Evolutionary conservation across 2,888 invertebrate genomes (phyloP), one percentile per base, ranked within the genome.

Genomic region (Melinaea menophilus): DNA sequence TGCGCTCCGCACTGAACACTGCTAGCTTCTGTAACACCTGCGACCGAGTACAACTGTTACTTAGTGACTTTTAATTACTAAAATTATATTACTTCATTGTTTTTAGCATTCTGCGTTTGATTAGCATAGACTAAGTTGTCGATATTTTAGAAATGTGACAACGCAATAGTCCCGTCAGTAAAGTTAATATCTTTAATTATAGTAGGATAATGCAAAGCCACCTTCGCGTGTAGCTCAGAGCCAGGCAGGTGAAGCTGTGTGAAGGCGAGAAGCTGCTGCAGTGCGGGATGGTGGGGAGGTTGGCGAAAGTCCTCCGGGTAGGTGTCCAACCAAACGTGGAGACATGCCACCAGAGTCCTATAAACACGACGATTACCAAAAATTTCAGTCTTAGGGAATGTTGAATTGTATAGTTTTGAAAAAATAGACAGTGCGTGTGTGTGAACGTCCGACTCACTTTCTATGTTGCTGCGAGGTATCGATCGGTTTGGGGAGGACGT

Each of bases 311-410:
- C 99, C 86, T 99, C 98, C 51, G 98, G 97, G 85, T 98, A 99
- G 64, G 97, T 96, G 89, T 99, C 99, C 80, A 99, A 88, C 99
- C 99, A 99, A 55, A 99, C 98, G 81, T 98, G 97, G 72, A 99
- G 92, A 68, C 96, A 96, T 72, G 96, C 95, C 75, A 97, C 94
- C 83, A 98, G 92, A 70, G 97, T 96, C 88, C 95, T 96, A 64
- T 62, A 70, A 69, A 66, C 47, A 54, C 46, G 51, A 47, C 13
- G 41, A 54, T 11, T 47, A 35, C 45, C 11, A 35, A 63, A 51
- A 22, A 5, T 58, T 37, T 45, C 12, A 11, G 56, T 22, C 22
- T 35, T n/a, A 35, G 9, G 46, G 13, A 41, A 45, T 5, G 56
- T 56, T 37, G n/a, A 31, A 58, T 58, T 13, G 22, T 31, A 51